A percentile compares a stretch with the other conserved stretches of the same genome.
These are phyloP conservation scores for Zosterops pallidus DNA, from an alignment of 2,113 vertebrate genomes.

Conservation along the genomic window DNA sequence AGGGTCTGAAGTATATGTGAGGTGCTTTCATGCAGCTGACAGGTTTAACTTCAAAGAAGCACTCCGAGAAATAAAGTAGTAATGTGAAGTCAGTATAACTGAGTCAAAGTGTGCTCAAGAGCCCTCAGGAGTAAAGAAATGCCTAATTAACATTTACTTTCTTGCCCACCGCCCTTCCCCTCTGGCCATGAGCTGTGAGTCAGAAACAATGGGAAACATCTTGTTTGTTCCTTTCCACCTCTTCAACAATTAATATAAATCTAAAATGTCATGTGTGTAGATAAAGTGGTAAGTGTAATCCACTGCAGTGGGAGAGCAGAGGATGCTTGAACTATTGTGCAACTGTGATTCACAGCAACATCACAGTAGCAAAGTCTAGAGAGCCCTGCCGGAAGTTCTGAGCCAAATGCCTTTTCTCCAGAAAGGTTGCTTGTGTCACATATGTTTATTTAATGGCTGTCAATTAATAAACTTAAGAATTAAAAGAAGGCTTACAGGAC, in stretches of 20 bases:
- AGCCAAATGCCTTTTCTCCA: neutral
- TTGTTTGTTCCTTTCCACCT: neutral
- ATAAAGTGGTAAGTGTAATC: neutral
- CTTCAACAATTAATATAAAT: neutral
- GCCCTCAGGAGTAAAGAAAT: neutral
- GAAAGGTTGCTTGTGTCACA: neutral
- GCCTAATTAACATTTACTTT: neutral
- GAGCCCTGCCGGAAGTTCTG: neutral
- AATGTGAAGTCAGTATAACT: neutral
- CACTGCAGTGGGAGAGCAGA: neutral
- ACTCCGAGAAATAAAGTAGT: neutral
- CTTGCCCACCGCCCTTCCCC: neutral
- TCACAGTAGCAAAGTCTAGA: neutral
- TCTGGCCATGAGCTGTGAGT: fast-evolving
- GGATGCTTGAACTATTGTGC: neutral
- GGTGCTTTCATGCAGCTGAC: neutral
- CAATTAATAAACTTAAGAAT: neutral
- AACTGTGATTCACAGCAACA: neutral
- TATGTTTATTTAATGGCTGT: neutral
- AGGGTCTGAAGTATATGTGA: neutral
- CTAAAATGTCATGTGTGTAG: neutral
- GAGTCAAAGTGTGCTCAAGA: neutral
- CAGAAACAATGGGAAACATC: neutral
- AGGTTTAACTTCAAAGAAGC: neutral
- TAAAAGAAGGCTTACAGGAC: neutral